Base-by-base conservation (phyloP, 2,888 invertebrate species). In the Lasioglossum zephyrum region DNA sequence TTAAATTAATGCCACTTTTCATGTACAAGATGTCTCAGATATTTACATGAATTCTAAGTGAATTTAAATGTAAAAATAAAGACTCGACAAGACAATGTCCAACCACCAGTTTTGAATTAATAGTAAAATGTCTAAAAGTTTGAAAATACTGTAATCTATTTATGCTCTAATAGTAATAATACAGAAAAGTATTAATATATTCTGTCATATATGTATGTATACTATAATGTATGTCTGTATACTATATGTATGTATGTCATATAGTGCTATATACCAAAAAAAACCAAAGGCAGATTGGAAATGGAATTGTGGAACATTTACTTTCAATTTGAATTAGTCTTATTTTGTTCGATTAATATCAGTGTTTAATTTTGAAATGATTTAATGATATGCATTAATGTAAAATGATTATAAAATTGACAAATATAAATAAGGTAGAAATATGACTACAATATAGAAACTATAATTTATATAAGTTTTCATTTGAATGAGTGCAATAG, bases 371-470 rank as follows among this genome's bases (percentile, higher is more conserved):
- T 44, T 78, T 73, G 18, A 5, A 66, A 44, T 13, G 13, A 16
- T 18, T 66, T 22, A 11, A 47, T 22, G 47, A 39, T 16, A 63
- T 26, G 6, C 18, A 13, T 53, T 18, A 22, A 41, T 26, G 9
- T 41, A 18, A 26, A 53, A 57, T 44, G 9, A 76, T 77, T 49
- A 66, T 8, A 47, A 70, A n/a, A 47, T n/a, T 26, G 16, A 26
- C 49, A 81, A 41, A 36, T 73, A 31, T 73, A 72, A 80, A 60
- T 72, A 74, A 18, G 9, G 16, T 82, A 70, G 47, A 47, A 26
- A 69, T 80, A 72, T 9, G 31, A 69, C 73, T 57, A 31, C 36
- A 26, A 79, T 69, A 72, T 11, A 81, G 60, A 80, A 73, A 26
- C 49, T 75, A 47, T 53, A 41, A 49, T 70, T 70, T 60, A 49